A percentile compares a stretch with the other conserved stretches of the same genome.
Conservation (phyloP, 2,888 invertebrate species). For the Bellardia bayeri region DNA sequence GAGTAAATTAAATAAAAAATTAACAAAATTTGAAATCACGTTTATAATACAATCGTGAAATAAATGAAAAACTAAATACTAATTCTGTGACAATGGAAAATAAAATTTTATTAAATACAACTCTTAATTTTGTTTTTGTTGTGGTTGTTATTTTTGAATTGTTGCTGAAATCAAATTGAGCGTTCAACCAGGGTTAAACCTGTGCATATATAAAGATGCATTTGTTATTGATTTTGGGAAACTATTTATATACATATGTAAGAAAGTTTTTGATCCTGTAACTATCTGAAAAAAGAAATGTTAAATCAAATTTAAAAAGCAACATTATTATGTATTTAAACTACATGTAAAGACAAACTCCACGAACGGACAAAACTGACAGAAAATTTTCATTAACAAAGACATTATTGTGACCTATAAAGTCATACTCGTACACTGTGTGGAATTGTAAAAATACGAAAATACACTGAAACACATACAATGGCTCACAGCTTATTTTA, state of each 20-base stretch:
- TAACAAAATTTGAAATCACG: slow-evolving; percentile 69
- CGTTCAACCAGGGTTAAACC: slow-evolving; percentile 66
- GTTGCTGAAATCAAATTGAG: slow-evolving; percentile 54
- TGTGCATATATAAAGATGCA: slow-evolving; percentile 38
- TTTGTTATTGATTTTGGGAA: slow-evolving; percentile 47
- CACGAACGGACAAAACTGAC: background rate
- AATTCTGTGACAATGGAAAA: slow-evolving; percentile 68
- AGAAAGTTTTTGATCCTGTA: slow-evolving; percentile 49
- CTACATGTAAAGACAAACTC: background rate
- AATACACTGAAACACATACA: background rate
- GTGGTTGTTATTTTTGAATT: slow-evolving; percentile 7
- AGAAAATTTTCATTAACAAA: background rate
- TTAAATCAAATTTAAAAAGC: background rate
- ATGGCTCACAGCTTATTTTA: no score
- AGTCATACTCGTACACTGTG: background rate
- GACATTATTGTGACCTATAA: background rate
- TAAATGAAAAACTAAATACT: slow-evolving; percentile 68
- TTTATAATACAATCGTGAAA: slow-evolving; percentile 72
- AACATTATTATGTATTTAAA: background rate
- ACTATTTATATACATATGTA: slow-evolving; percentile 35
- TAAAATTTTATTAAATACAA: slow-evolving; percentile 64
- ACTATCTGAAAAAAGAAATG: slow-evolving; percentile 59
- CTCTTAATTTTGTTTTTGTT: slow-evolving; percentile 10
- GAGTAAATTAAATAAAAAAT: slow-evolving; percentile 32
- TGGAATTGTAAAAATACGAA: background rate